Conservation (phyloP, 2,113 vertebrate species). For the Pseudopipra pipra region DNA sequence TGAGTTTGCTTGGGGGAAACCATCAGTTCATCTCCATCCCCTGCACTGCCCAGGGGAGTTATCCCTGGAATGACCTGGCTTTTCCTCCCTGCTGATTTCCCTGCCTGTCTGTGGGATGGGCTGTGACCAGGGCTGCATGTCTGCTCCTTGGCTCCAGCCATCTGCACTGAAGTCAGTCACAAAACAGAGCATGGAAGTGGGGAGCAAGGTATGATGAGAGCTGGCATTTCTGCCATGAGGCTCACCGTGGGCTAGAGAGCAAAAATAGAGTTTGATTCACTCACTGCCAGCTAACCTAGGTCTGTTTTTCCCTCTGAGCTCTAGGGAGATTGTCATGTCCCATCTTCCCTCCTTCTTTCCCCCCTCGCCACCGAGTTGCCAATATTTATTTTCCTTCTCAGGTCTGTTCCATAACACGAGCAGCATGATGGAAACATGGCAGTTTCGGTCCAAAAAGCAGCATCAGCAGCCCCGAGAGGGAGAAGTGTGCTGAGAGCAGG, state of each 20-base stretch:
- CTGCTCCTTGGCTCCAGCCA: neutral
- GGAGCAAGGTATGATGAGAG: constrained; percentile 39
- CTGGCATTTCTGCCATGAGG: constrained; percentile 42
- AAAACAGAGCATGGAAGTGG: neutral
- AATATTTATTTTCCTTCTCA: constrained; percentile 22
- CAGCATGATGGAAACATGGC: constrained; percentile 30
- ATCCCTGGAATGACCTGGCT: neutral
- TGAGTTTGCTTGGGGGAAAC: neutral
- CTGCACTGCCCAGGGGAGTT: neutral
- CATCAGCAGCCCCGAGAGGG: neutral
- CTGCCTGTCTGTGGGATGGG: fast-evolving
- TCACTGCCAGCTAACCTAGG: constrained; percentile 14
- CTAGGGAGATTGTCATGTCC: constrained; percentile 54
- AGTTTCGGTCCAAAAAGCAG: neutral
- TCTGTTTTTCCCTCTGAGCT: constrained; percentile 56
- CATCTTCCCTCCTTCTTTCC: constrained; percentile 11
- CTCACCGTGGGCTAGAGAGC: constrained; percentile 40
- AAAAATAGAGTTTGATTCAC: constrained; percentile 61
- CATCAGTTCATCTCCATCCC: neutral
- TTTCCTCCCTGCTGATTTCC: neutral
- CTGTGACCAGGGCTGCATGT: fast-evolving
- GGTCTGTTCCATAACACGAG: constrained; percentile 2
- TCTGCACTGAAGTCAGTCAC: neutral
- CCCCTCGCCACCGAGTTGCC: neutral
- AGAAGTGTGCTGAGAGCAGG: neutral